A percentile compares a stretch with the other conserved stretches of the same genome.
Conservation (phyloP, 2,113 vertebrate species). For the Ictalurus punctatus region DNA sequence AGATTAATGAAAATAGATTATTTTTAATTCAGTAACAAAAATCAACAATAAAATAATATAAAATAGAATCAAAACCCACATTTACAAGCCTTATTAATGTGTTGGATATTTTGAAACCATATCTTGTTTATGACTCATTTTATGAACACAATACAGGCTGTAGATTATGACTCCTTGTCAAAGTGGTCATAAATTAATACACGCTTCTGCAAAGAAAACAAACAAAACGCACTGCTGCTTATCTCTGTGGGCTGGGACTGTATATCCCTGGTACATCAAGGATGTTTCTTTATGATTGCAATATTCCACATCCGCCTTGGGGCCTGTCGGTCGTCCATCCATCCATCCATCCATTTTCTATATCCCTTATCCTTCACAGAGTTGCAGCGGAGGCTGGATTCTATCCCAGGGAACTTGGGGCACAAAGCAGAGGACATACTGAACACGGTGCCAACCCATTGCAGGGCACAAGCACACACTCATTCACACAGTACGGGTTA, state of each 20-base stretch:
- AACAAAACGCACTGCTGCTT: background rate
- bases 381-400: no score
- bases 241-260: background rate
- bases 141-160: background rate
- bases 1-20: background rate
- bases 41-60: background rate
- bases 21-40: background rate
- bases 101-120: background rate
- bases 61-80: background rate
- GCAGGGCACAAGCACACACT: no score
- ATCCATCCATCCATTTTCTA: no score
- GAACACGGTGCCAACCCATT: no score
- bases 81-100: background rate
- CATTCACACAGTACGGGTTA: no score
- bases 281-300: constrained; percentile 11
- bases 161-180: constrained; percentile 9
- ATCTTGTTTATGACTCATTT: background rate
- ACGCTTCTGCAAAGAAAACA: background rate
- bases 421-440: no score
- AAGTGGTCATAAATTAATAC: constrained; percentile 14
- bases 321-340: background rate
- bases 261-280: background rate
- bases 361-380: no score
- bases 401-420: no score
- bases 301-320: background rate